Base-by-base conservation (phyloP, 2,797 vertebrate genomes). In the Holocentrus rufus region DNA sequence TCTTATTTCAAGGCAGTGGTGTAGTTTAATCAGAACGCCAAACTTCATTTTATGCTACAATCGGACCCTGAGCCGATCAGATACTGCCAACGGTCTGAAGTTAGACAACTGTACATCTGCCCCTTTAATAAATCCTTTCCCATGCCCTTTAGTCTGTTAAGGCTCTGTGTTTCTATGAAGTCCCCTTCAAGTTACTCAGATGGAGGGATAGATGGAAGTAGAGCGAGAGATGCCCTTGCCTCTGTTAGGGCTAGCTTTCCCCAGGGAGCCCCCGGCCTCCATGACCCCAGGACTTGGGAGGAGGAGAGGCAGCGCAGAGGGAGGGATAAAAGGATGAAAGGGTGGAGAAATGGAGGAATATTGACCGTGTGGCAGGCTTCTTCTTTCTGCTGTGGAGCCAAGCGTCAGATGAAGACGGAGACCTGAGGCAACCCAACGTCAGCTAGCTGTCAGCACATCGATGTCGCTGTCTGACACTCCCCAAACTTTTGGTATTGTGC, bases 291-390 rank as follows among this genome's bases (percentile, higher is more conserved):
- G 76, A 78, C 67, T 81, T 76, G 69, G 74, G 73, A 49, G 72
- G 70, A 78, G 69, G 64, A 69, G 50, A 72, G 55, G 50, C 55
- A 55, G 64, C 67, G 52, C 62, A 58, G n/a, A 46, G 78, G 69
- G 72, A 79, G 67, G 82, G 84, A 85, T 85, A 54, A 85, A 50
- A 79, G 60, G 84, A 89, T 88, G 80, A 83, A 85, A 86, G 80
- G 67, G 36, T 71, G 74, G 67, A 65, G 66, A 80, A 77, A 80
- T 56, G 34, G 68, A 66, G 42, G 64, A 58, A 74, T 84, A 90
- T 88, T 70, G 87, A 90, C 78, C 80, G 74, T 10, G 46, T 67
- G 74, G 78, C 70, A 81, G 69, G 57, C 76, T 79, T 61, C 69
- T 78, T 85, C 66, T 82, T 60, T 83, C 53, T 82, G 76, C 80